Conservation (phyloP, 2,113 vertebrate genomes). For the Leucoraja erinaceus region DNA sequence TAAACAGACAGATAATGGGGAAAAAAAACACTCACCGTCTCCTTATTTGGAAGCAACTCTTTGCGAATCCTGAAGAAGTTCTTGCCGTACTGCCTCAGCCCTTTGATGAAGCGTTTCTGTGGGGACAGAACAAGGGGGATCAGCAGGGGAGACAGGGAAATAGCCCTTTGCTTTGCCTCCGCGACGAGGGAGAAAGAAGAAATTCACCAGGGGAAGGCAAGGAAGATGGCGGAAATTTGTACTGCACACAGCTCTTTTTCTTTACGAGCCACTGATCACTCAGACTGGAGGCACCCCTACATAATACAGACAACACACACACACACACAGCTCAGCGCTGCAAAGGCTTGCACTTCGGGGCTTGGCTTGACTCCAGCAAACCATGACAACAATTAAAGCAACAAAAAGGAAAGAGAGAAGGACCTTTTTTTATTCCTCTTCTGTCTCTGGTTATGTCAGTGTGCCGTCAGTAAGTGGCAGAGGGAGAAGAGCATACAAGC, state of each 20-base stretch:
- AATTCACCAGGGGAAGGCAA: constrained; percentile 45
- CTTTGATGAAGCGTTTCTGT: constrained; percentile 97
- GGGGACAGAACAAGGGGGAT: constrained; percentile 47
- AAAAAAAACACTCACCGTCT: constrained; percentile 66
- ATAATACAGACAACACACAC: constrained; percentile 31
- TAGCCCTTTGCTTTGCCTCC: not conserved
- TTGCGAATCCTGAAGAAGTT: constrained; percentile 99
- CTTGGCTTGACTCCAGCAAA: constrained; percentile 54
- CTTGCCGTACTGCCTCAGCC: constrained; percentile 93
- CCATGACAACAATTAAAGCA: constrained; percentile 58
- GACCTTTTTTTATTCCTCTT: constrained; percentile 41
- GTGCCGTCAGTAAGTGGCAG: constrained; percentile 53
- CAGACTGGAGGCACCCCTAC: constrained; percentile 28
- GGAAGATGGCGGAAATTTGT: constrained; percentile 39
- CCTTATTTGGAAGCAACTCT: constrained; percentile 87
- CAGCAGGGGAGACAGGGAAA: constrained; percentile 33
- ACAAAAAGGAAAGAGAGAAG: constrained; percentile 49
- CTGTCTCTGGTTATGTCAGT: constrained; percentile 50
- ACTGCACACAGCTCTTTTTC: constrained; percentile 37
- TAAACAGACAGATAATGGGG: not conserved
- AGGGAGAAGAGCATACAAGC: constrained; percentile 52
- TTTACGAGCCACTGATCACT: constrained; percentile 30
- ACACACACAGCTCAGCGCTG: not conserved
- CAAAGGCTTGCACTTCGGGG: constrained; percentile 48
- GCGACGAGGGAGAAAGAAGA: constrained; percentile 50